Base-by-base conservation (phyloP, 2,888 invertebrate genomes). In the Candidula unifasciata region DNA sequence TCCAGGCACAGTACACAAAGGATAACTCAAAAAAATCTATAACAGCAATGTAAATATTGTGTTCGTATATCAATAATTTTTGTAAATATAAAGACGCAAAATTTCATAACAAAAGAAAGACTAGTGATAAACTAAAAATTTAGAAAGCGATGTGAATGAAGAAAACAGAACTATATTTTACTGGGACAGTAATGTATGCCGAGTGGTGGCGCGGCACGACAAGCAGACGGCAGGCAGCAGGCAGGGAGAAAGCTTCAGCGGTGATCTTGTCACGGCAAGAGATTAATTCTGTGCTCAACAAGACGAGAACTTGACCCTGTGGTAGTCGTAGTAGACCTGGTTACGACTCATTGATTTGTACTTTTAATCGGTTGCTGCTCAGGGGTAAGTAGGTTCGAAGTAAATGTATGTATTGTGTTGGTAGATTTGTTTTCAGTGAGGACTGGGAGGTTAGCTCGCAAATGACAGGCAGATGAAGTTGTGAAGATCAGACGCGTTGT, bases 211-310 rank as follows among this genome's bases (percentile, higher is more conserved):
- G 35, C 35, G 69, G 35, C 69, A 69, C 35, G 35, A 35, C 24
- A 69, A 69, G 69, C 35, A 16, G 69, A 37, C 69, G 69, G n/a
- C n/a, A n/a, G n/a, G n/a, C n/a, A n/a, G n/a, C n/a, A n/a, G n/a
- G n/a, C n/a, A n/a, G n/a, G 69, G 35, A 69, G 69, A 69, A 69
- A 69, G 69, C 21, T 69, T 24, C 16, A 37, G 21, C 35, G 69
- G 18, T 69, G 35, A 27, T 69, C 35, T n/a, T 69, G 69, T 18
- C 69, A 37, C 18, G 6, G 21, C n/a, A n/a, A 69, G 69, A 69
- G 69, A 37, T 37, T 69, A n/a, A 69, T 18, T 69, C 69, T 35
- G 21, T 35, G 21, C 35, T 10, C 8, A 44, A 44, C 2, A 16
- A 18, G 24, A 21, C 24, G 3, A 69, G 69, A 69, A 69, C 69